Evolutionary conservation across 2,888 invertebrate species (phyloP), one percentile per base, ranked within the genome.

Genomic region (Agrotis puta): DNA sequence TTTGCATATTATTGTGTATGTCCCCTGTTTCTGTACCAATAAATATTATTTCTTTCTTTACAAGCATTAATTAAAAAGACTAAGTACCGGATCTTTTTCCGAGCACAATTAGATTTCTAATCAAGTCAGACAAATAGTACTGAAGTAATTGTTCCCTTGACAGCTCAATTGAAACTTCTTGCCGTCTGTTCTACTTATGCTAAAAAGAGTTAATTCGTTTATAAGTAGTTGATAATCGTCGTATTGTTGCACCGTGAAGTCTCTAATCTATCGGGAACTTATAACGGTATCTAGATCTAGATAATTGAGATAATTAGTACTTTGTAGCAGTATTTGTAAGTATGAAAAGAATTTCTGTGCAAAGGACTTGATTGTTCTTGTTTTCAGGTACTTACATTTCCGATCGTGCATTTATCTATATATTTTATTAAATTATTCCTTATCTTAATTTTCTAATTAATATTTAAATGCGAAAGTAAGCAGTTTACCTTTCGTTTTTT

Each of bases 131-230:
- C 70, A 71, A 77, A 76, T 70, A 54, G 51, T 51, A 16, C 47
- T n/a, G 20, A 57, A 50, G 53, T 59, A 53, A 77, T 75, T 72
- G 63, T 78, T 69, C 64, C 59, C 56, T 68, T 79, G 73, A 84
- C 84, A 75, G 70, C 59, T 80, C 53, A 63, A 80, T 85, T 64
- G 76, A 68, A 59, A 67, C 64, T 82, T 81, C 64, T 77, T 72
- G n/a, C 39, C 45, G 69, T 74, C 76, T 78, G 81, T 77, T 85
- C 79, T 64, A 80, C 33, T 80, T 81, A 78, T 67, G 77, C 73
- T 87, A 81, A 85, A 83, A 83, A 85, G 72, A 77, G 76, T 64
- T 79, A 82, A 86, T 82, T 81, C 45, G 64, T 63, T 83, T 74
- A 79, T 51, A 64, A 83, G 64, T 72, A 76, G 58, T 61, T 39